Percentiles rank a stretch among this genome's conserved stretches.
Conservation (phyloP, 2,888 invertebrate genomes). For the Nephrotoma flavescens region DNA sequence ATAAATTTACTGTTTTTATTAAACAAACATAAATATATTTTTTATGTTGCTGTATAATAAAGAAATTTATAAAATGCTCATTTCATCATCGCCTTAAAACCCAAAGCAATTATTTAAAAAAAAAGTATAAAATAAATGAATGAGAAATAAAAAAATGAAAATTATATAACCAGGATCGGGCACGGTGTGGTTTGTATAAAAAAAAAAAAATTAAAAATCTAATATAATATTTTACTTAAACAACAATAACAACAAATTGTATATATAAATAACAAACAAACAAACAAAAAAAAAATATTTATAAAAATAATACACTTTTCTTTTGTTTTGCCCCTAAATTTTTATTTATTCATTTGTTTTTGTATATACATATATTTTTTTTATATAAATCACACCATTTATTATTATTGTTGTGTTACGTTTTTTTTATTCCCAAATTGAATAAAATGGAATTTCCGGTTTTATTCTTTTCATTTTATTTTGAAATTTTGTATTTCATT, state of each 20-base stretch:
- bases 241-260: neutral
- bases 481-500: neutral
- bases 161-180: neutral
- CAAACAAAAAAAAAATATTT: neutral
- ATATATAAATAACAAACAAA: neutral
- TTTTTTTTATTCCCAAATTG: neutral
- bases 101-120: conserved; percentile 1
- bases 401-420: neutral
- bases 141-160: neutral
- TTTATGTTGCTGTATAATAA: conserved; percentile 1
- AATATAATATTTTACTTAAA: neutral
- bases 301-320: neutral
- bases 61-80: conserved; percentile 3
- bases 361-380: neutral
- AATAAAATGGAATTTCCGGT: neutral
- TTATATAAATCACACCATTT: neutral
- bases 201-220: neutral
- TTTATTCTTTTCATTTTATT: neutral
- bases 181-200: neutral
- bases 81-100: conserved; percentile 4
- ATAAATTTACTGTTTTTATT: neutral
- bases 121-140: neutral
- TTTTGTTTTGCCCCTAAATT: neutral
- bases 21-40: neutral
- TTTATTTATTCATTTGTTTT: neutral